Percentiles rank a stretch among this genome's conserved stretches.
These are phyloP conservation scores for Bombus huntii DNA, from an alignment of 1,140 invertebrate species.

Conservation along the genomic window DNA sequence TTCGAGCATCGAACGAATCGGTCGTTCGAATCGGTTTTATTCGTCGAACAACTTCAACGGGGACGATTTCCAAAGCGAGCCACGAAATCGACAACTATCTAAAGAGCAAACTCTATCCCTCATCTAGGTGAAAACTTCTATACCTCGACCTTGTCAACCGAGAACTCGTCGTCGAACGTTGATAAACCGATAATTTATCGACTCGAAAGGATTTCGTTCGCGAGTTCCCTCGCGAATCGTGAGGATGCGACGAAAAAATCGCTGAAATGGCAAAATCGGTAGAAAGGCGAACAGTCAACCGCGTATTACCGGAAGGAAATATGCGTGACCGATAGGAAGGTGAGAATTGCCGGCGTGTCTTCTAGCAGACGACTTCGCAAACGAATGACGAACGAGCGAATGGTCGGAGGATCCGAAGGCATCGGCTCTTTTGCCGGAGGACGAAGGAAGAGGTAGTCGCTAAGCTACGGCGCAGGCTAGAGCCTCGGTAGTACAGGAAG, in stretches of 20 bases:
- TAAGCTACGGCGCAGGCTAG: constrained; percentile 32
- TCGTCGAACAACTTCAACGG: neutral
- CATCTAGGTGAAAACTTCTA: neutral
- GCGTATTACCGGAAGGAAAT: constrained; percentile 6
- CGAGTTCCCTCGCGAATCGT: neutral
- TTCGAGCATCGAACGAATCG: neutral
- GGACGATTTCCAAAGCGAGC: neutral
- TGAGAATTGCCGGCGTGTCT: constrained; percentile 29
- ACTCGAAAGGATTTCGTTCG: neutral
- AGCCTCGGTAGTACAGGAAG: neutral
- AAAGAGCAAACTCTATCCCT: constrained; percentile 22
- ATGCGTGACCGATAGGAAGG: constrained; percentile 11
- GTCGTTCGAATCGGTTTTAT: neutral
- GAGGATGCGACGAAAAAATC: neutral
- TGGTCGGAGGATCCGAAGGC: constrained; percentile 57
- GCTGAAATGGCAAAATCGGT: neutral
- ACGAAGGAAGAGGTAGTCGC: constrained; percentile 61
- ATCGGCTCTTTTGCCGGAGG: constrained; percentile 56
- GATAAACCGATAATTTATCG: neutral
- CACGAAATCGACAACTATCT: constrained; percentile 29
- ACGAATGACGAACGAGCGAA: constrained; percentile 74
- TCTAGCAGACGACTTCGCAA: constrained; percentile 57
- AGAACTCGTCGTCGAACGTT: no score
- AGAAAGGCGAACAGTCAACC: neutral
- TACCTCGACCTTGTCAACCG: no score